These are phyloP conservation scores for Caenorhabditis afra DNA, from an alignment of 2,888 invertebrate genomes.

Conservation along the genomic window DNA sequence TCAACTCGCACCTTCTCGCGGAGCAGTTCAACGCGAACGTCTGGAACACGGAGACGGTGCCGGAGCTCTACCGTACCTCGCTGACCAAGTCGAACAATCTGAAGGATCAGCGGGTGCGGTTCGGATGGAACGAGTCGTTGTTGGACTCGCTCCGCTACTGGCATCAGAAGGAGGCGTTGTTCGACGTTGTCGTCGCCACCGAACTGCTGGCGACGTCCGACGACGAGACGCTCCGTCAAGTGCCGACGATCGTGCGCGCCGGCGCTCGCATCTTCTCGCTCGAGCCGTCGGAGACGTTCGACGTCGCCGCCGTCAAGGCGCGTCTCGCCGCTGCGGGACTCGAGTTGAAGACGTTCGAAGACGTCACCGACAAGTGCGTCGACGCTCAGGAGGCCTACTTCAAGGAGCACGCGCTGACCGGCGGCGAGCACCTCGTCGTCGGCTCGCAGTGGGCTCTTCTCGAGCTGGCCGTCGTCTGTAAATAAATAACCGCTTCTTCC, in stretches of 20 bases:
- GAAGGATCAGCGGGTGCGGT: constrained; percentile 72
- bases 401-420: constrained; percentile 60
- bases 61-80: constrained; percentile 75
- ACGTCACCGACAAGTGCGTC: constrained; percentile 62
- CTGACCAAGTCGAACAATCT: constrained; percentile 74
- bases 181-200: constrained; percentile 72
- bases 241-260: constrained; percentile 22
- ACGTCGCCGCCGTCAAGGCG: constrained; percentile 50
- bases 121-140: constrained; percentile 66
- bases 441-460: constrained; percentile 40
- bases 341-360: constrained; percentile 43
- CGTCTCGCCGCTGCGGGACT: constrained; percentile 37
- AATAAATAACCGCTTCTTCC: no score
- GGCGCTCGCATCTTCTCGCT: constrained; percentile 64
- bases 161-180: constrained; percentile 66
- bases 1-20: constrained; percentile 73
- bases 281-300: constrained; percentile 63
- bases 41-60: constrained; percentile 75
- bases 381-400: constrained; percentile 63
- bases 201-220: constrained; percentile 67
- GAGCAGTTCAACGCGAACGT: constrained; percentile 68
- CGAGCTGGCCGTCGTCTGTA: constrained; percentile 22
- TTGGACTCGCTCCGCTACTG: constrained; percentile 63
- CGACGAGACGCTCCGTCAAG: constrained; percentile 49
- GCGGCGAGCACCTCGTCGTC: constrained; percentile 28